A percentile compares a stretch with the other conserved stretches of the same genome.
Conservation (phyloP, 1,140 invertebrate genomes). For the Muscidifurax raptorellus region DNA sequence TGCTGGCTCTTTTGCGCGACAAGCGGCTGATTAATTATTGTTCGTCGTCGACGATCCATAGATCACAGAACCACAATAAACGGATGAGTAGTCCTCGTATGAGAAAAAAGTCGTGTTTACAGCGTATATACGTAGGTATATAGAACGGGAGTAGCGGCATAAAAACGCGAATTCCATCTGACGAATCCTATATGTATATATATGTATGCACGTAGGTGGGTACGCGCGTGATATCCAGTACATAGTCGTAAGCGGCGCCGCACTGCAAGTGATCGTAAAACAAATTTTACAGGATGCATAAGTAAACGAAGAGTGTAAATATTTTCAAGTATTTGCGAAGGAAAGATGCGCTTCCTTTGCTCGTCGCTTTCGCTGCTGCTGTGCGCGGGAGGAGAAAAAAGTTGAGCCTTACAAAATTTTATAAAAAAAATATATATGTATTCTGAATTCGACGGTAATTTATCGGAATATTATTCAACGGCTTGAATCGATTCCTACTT, state of each 20-base stretch:
- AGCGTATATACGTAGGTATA: no score
- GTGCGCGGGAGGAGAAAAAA: no score
- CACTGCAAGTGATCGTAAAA: conserved; percentile 36
- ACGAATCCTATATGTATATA: background rate
- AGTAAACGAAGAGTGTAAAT: conserved; percentile 46
- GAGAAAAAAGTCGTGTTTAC: background rate
- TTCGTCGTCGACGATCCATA: no score
- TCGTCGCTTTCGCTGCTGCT: no score
- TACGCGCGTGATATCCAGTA: background rate
- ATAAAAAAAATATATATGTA: no score
- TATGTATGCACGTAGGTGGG: background rate
- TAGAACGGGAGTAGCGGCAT: background rate
- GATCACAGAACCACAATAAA: no score
- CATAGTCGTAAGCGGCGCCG: background rate
- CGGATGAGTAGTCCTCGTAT: no score
- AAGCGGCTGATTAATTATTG: no score
- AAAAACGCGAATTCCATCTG: conserved; percentile 21
- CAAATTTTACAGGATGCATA: conserved; percentile 45
- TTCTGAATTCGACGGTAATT: background rate
- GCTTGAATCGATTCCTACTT: background rate
- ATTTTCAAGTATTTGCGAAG: conserved; percentile 20
- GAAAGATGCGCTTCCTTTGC: background rate
- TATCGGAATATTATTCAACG: background rate
- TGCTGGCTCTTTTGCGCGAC: no score
- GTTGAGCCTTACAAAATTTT: no score